phyloP scores from a whole-genome alignment of 1,140 invertebrate genomes.

The Penaeus vannamei region DNA sequence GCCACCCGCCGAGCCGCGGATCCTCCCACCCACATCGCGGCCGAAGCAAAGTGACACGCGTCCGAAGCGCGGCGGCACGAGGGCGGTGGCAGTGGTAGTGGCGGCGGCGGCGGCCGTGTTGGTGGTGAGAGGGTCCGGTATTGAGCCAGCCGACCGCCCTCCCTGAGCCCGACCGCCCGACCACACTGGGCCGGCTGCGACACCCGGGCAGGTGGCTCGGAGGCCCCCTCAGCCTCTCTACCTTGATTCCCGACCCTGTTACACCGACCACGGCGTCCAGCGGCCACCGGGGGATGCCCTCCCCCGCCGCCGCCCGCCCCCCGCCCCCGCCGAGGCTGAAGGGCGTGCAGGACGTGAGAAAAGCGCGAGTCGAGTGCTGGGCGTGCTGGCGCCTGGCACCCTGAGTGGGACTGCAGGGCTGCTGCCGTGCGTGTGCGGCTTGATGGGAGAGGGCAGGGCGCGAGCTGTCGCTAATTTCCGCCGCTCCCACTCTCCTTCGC shows the following conservation, averaged over 20 bases:
- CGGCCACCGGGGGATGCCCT: neutral
- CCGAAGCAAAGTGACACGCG: conserved; percentile 56
- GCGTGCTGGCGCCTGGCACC: conserved; percentile 57
- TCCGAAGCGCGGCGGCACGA: conserved; percentile 44
- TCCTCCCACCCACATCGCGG: conserved; percentile 47
- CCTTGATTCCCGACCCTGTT: neutral
- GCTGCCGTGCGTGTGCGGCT: conserved; percentile 62
- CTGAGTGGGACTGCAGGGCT: conserved; percentile 58
- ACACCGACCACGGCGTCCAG: neutral
- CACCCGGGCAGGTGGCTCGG: conserved; percentile 47
- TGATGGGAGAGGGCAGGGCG: conserved; percentile 61
- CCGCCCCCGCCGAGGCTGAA: neutral
- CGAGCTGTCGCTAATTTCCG: conserved; percentile 67
- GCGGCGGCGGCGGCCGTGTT: conserved; percentile 55
- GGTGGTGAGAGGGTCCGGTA: conserved; percentile 61
- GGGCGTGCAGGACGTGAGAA: conserved; percentile 29
- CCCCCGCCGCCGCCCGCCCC: conserved; percentile 9
- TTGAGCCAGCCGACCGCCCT: conserved; percentile 62
- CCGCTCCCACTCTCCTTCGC: conserved; percentile 56
- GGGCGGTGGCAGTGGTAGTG: conserved; percentile 53
- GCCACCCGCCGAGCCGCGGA: conserved; percentile 41
- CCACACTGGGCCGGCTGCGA: conserved; percentile 42
- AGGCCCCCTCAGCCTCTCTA: conserved; percentile 51
- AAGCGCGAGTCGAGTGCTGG: conserved; percentile 27
- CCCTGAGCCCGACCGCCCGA: conserved; percentile 42